Base-by-base conservation (phyloP, 1,140 invertebrate species). In the Odontomachus brunneus region DNA sequence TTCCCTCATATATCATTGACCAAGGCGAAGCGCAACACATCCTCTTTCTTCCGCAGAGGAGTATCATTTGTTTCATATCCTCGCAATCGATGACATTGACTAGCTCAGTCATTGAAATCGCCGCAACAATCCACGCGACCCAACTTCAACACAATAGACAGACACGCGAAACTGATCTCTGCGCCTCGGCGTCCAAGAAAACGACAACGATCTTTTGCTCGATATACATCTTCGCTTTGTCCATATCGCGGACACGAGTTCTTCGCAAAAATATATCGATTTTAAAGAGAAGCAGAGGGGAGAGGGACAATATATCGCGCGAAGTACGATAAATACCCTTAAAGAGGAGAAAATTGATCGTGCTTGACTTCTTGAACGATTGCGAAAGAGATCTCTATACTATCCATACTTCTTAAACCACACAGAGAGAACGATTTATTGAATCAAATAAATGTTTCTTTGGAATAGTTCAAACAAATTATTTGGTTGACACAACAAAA, bases 1-100 rank as follows among this genome's bases (percentile, higher is more conserved):
- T 19, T 71, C 65, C 44, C 19, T 19, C n/a, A 48, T 29, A 44
- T 17, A 78, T 67, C 62, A 55, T 38, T 19, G 33, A 80, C 29
- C 29, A 57, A 33, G 24, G 12, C 33, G 44, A 78, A 29, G 19
- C 66, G 7, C 66, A 48, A 51, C 14, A 0, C 48, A 15, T 66
- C 55, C 17, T 55, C 19, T 80, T n/a, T 29, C 53, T 17, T 69
- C 15, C 4, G 44, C 44, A 19, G 14, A 57, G 2, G 38, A 67
- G 22, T 78, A 67, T 44, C 12, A 60, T 22, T 74, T 49, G 29
- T 3, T 63, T 51, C 7, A 22, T 33, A 0, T 38, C 29, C 7
- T 51, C 24, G 22, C 3, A 29, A 7, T 24, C 3, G 26, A 75
- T 38, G 19, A 53, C 29, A 59, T 38, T 72, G 19, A 38, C 60